These are phyloP conservation scores for rabbit (Oryctolagus cuniculus) DNA, from an alignment of 2,113 vertebrate genomes.

Conservation along the genomic window DNA sequence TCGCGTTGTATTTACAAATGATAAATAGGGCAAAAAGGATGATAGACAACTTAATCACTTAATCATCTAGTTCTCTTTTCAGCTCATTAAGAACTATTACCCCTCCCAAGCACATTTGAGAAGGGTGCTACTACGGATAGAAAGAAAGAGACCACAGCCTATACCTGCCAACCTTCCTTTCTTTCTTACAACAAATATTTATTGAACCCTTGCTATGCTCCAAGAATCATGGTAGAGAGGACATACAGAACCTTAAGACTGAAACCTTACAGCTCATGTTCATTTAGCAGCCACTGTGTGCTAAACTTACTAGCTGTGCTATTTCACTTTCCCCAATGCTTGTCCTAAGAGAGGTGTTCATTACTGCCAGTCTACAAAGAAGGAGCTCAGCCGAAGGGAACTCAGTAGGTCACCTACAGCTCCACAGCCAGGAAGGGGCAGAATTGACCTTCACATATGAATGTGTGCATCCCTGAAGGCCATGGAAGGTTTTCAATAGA, in stretches of 20 bases:
- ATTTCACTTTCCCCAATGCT: not conserved
- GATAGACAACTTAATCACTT: not conserved
- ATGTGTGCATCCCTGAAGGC: not conserved
- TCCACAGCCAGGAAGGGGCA: not conserved
- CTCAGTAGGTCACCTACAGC: no score
- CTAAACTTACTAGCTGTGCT: not conserved
- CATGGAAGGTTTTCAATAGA: not conserved
- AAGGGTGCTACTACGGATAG: not conserved
- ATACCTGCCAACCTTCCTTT: not conserved
- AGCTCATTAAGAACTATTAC: constrained; percentile 18
- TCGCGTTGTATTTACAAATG: not conserved
- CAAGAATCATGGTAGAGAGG: not conserved
- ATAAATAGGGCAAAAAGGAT: not conserved
- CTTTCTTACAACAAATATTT: not conserved
- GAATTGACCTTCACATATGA: not conserved
- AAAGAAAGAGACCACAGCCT: not conserved
- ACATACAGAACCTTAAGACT: not conserved
- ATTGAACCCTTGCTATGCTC: not conserved
- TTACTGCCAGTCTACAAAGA: not conserved
- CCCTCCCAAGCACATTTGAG: not conserved
- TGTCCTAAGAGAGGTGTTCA: not conserved
- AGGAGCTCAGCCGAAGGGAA: not conserved
- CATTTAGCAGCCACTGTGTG: not conserved
- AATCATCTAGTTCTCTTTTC: not conserved
- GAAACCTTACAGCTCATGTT: not conserved